Conservation (phyloP, 2,888 invertebrate species). For the Temnothorax ravouxi region DNA sequence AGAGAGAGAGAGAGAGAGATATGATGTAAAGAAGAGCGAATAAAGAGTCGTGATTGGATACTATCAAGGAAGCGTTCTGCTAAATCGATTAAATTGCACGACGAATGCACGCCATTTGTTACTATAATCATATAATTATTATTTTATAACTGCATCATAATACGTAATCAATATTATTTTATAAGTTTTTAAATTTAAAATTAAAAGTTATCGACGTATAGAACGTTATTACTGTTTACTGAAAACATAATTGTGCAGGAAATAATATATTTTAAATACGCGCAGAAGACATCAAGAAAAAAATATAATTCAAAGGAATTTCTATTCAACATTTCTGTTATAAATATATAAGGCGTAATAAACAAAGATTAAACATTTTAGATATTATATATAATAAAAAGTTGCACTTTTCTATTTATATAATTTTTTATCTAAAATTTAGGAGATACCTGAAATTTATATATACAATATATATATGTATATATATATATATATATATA, state of each 20-base stretch:
- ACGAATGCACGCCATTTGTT: slow-evolving; percentile 28
- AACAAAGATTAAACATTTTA: neutral
- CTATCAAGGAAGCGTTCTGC: slow-evolving; percentile 16
- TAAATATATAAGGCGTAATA: neutral
- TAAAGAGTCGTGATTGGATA: slow-evolving; percentile 30
- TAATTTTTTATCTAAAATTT: slow-evolving; percentile 22
- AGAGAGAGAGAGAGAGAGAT: slow-evolving; percentile 20
- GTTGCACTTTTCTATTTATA: neutral
- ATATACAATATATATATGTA: neutral
- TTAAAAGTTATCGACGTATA: neutral
- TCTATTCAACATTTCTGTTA: neutral
- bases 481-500: neutral
- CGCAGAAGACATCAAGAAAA: neutral
- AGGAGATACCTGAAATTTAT: neutral
- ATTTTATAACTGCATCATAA: neutral
- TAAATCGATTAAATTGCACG: slow-evolving; percentile 39
- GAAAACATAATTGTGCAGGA: neutral
- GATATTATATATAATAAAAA: neutral
- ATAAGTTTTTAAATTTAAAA: neutral
- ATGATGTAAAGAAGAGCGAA: slow-evolving; percentile 16
- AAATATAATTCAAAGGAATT: neutral
- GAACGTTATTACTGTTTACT: neutral
- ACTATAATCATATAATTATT: neutral
- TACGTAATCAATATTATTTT: neutral
- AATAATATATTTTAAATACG: neutral